These are phyloP conservation scores for Platyrinchus mystaceus DNA, from an alignment of 2,797 vertebrate genomes.

Conservation along the genomic window DNA sequence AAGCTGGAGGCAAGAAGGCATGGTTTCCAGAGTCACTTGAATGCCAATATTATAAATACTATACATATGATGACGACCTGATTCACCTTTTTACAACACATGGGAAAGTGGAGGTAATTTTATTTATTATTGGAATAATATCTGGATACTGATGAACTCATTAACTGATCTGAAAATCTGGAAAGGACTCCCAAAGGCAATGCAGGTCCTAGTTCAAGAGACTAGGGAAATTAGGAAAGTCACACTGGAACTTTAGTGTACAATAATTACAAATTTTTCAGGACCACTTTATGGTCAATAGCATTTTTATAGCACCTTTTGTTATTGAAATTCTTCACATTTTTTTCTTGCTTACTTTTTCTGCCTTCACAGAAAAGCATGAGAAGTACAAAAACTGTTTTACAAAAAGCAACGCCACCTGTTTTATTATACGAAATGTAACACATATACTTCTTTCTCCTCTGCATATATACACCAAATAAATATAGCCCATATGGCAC, in stretches of 20 bases:
- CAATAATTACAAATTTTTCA: not conserved
- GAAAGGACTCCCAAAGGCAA: slow-evolving; percentile 25
- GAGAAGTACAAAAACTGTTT: not conserved
- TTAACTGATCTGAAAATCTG: slow-evolving; percentile 39
- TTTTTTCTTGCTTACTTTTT: slow-evolving; percentile 23
- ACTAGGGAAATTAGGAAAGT: slow-evolving; percentile 23
- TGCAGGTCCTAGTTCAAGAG: slow-evolving; percentile 1
- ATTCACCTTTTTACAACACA: not conserved
- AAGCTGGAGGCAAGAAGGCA: not conserved
- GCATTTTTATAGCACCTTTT: slow-evolving; percentile 53
- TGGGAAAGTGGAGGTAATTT: not conserved
- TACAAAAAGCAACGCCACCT: slow-evolving; percentile 52
- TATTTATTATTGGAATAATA: not conserved
- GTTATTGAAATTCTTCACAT: slow-evolving; percentile 65
- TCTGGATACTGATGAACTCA: slow-evolving; percentile 13
- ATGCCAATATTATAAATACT: not conserved
- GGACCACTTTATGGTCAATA: slow-evolving; percentile 5
- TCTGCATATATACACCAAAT: slow-evolving; percentile 24
- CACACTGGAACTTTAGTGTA: not conserved
- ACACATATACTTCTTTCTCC: slow-evolving; percentile 22
- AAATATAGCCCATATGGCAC: slow-evolving; percentile 61
- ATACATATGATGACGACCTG: not conserved
- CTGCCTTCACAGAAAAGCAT: slow-evolving; percentile 2
- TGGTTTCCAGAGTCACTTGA: not conserved
- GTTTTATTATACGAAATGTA: slow-evolving; percentile 50